Base-by-base conservation (phyloP, 2,888 invertebrate genomes). In the Toxonevra muliebris region DNA sequence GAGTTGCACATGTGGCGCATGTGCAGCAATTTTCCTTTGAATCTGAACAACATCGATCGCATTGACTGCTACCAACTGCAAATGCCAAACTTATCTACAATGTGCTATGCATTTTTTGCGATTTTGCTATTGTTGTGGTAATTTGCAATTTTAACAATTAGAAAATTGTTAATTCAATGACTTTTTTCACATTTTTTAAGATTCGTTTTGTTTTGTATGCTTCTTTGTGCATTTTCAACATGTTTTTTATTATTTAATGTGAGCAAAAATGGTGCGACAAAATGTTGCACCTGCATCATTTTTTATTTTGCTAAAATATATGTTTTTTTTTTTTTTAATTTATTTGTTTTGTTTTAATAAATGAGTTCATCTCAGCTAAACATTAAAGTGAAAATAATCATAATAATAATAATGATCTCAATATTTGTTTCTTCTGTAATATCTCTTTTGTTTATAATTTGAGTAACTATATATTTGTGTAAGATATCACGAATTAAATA, bases 131-230 rank as follows among this genome's bases (percentile, higher is more conserved):
- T 48, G 11, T 48, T 48, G 15, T 8, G 48, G 48, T n/a, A 48
- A n/a, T 13, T 15, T 48, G 9, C 48, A 48, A 48, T 48, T 48
- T 48, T 15, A 48, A 48, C 48, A 48, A 48, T 48, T 48, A 15
- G 48, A 48, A 48, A 48, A 48, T 48, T 48, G n/a, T 48, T n/a
- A 15, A 48, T 48, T 48, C 48, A 48, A 48, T 48, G 48, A 15
- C 30, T 30, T 30, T 30, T 30, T 30, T 30, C 30, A 7, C 30
- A 30, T 30, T 30, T 30, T 30, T 30, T 30, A 2, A 30, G 30
- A 30, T 30, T 30, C 30, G 30, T 30, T 30, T 30, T 30, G 30
- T 30, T 30, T 2, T 30, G 30, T 15, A 48, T n/a, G 48, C 11
- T 13, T 1, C 13, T 45, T 45, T 45, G 45, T 45, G 11, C 13